Conservation (phyloP, 2,888 invertebrate genomes). For the Spisula subtruncata region DNA sequence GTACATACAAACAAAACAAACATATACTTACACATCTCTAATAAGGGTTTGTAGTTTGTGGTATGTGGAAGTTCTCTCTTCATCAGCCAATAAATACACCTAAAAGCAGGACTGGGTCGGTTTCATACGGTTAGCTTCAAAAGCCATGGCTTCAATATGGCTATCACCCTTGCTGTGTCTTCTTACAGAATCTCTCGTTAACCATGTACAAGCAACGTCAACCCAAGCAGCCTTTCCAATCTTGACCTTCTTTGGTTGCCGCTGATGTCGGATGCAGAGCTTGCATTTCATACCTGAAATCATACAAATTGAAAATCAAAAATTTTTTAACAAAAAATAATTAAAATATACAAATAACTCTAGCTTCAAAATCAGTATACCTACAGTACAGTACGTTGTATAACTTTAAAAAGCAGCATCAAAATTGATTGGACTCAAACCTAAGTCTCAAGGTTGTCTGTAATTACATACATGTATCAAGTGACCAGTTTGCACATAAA, state of each 20-base stretch:
- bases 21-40: constrained; percentile 30
- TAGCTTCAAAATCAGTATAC: too few relatives aligned
- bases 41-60: constrained; percentile 16
- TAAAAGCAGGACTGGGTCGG: not conserved
- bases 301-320: too few relatives aligned
- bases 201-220: not conserved
- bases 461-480: too few relatives aligned
- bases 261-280: constrained; percentile 21
- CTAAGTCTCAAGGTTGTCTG: too few relatives aligned
- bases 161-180: not conserved
- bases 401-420: too few relatives aligned
- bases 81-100: constrained; percentile 4
- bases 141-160: constrained; percentile 28
- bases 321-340: too few relatives aligned
- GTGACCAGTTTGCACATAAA: too few relatives aligned
- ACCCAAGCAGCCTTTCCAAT: not conserved
- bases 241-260: not conserved
- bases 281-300: not conserved
- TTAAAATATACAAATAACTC: too few relatives aligned
- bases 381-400: too few relatives aligned
- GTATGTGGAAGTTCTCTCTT: constrained; percentile 28
- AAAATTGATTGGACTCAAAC: too few relatives aligned
- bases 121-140: not conserved
- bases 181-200: not conserved
- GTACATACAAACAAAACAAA: too few relatives aligned